Conservation (phyloP, 2,113 vertebrate genomes). For the Pogona vitticeps region DNA sequence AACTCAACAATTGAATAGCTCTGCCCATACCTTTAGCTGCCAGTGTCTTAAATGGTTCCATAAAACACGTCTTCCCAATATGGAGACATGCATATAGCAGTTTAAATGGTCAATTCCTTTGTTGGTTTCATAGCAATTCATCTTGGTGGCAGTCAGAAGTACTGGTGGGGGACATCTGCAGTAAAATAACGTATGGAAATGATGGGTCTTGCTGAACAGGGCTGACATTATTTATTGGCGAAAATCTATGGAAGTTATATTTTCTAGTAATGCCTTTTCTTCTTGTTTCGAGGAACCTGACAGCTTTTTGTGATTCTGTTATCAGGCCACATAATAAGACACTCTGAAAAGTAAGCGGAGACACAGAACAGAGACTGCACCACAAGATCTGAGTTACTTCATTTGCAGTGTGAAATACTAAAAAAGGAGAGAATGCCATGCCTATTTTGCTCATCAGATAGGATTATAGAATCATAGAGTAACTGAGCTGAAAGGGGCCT, state of each 20-base stretch:
- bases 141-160: neutral
- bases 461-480: too few relatives aligned
- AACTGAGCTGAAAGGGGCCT: too few relatives aligned
- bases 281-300: constrained; percentile 13
- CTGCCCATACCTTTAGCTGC: constrained; percentile 34
- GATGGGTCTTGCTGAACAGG: constrained; percentile 11
- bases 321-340: accelerated
- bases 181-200: neutral
- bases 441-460: neutral
- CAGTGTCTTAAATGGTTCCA: constrained; percentile 45
- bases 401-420: neutral
- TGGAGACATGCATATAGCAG: neutral
- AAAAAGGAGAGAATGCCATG: neutral
- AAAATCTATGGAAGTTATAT: neutral
- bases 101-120: constrained; percentile 41
- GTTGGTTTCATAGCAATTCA: constrained; percentile 46
- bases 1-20: constrained; percentile 32
- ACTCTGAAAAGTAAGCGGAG: neutral
- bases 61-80: constrained; percentile 44
- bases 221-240: constrained; percentile 37
- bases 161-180: neutral
- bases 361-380: neutral
- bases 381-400: neutral
- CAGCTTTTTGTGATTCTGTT: constrained; percentile 5
- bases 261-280: constrained; percentile 17